Evolutionary conservation across 2,888 invertebrate genomes (phyloP).

Genomic region (Chrysodeixis includens): DNA sequence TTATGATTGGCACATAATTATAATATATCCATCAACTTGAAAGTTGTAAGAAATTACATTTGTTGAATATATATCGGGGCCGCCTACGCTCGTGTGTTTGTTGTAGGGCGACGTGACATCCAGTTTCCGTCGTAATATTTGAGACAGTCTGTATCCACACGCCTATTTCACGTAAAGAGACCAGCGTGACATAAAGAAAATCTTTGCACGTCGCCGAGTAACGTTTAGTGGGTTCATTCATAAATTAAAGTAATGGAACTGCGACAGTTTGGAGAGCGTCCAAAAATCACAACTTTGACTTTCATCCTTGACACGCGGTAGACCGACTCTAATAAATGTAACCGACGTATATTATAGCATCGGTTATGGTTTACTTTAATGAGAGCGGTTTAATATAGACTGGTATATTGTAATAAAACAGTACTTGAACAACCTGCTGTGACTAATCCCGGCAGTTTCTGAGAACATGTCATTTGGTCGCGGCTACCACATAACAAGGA

Average conservation of each 20-base stretch:
- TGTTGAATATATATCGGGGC: constrained; percentile 42
- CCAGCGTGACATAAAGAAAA: constrained; percentile 49
- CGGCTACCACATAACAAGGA: constrained; percentile 48
- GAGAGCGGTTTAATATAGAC: constrained; percentile 38
- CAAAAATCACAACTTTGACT: constrained; percentile 73
- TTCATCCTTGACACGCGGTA: constrained; percentile 73
- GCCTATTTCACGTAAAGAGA: constrained; percentile 43
- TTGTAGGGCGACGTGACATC: constrained; percentile 49
- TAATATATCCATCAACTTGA: constrained; percentile 50
- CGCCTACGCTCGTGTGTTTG: constrained; percentile 32
- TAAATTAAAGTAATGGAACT: constrained; percentile 69
- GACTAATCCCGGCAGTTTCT: constrained; percentile 52
- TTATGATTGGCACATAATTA: constrained; percentile 31
- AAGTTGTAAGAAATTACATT: constrained; percentile 45
- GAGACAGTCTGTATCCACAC: constrained; percentile 32
- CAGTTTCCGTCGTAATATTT: constrained; percentile 44
- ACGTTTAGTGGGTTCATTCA: constrained; percentile 69
- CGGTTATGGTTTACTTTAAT: constrained; percentile 44
- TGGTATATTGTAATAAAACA: constrained; percentile 50
- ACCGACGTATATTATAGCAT: constrained; percentile 46
- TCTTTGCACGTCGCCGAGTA: constrained; percentile 44
- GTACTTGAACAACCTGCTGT: constrained; percentile 42
- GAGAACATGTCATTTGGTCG: constrained; percentile 43
- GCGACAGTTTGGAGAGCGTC: constrained; percentile 69
- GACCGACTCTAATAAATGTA: constrained; percentile 46